phyloP scores from a whole-genome alignment of 2,888 invertebrate species.

The Malacosoma neustria region DNA sequence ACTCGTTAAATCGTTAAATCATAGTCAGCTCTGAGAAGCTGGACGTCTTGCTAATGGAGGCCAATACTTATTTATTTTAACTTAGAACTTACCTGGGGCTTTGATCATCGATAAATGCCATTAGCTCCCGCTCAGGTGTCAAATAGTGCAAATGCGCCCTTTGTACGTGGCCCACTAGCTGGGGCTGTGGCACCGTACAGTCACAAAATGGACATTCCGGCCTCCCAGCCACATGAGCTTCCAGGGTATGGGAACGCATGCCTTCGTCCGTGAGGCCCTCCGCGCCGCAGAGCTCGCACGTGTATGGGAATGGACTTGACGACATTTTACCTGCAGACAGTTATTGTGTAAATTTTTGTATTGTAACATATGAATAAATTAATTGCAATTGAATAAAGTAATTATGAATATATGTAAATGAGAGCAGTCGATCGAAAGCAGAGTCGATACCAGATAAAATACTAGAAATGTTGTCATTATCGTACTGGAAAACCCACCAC shows the following conservation, averaged over 20 bases:
- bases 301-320: constrained; percentile 63
- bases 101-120: constrained; percentile 86
- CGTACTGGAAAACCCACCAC: too few relatives aligned
- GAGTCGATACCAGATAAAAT: too few relatives aligned
- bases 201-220: constrained; percentile 90
- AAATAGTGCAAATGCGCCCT: constrained; percentile 88
- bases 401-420: too few relatives aligned
- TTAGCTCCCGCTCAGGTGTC: constrained; percentile 84
- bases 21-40: too few relatives aligned
- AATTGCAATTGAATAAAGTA: too few relatives aligned
- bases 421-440: too few relatives aligned
- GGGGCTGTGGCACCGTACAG: constrained; percentile 81
- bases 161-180: constrained; percentile 86
- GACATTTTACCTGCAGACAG: constrained; percentile 39
- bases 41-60: too few relatives aligned
- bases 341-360: not conserved
- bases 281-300: constrained; percentile 90
- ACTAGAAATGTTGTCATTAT: too few relatives aligned
- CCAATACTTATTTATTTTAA: too few relatives aligned
- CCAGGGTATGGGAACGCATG: constrained; percentile 85
- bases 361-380: too few relatives aligned
- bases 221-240: constrained; percentile 85
- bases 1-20: too few relatives aligned
- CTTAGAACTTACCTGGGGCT: constrained; percentile 68
- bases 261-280: constrained; percentile 86